phyloP scores from a whole-genome alignment of 2,888 invertebrate genomes.

The Nephrotoma flavescens region DNA sequence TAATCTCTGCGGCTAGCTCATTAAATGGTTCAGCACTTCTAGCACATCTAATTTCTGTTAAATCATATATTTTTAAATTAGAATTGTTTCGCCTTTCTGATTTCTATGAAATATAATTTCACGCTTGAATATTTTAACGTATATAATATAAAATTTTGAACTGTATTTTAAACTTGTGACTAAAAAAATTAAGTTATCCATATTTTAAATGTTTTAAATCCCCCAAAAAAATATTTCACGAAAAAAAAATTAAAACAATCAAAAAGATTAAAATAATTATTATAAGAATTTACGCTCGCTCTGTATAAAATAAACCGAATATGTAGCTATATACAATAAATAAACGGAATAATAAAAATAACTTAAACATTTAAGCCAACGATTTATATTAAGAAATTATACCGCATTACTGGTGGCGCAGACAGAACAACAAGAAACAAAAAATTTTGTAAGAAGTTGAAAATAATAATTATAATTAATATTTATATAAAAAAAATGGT shows the following conservation, averaged over 20 bases:
- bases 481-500: not conserved
- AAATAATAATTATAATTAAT: not conserved
- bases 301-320: not conserved
- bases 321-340: not conserved
- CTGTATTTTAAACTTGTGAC: too few species aligned
- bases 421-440: not conserved
- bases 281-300: not conserved
- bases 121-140: too few species aligned
- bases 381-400: not conserved
- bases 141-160: too few species aligned
- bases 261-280: not conserved
- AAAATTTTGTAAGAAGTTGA: too few species aligned
- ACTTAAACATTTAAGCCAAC: not conserved
- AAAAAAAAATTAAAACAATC: not conserved
- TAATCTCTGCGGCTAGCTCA: too few species aligned
- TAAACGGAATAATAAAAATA: not conserved
- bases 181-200: too few species aligned
- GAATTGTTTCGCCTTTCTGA: too few species aligned
- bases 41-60: too few species aligned
- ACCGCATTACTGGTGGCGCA: not conserved
- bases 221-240: not conserved
- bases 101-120: too few species aligned
- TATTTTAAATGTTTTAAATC: not conserved
- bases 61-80: too few species aligned
- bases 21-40: too few species aligned